Evolutionary conservation across 2,888 invertebrate species (phyloP).

Genomic region (Pherbina coryleti): DNA sequence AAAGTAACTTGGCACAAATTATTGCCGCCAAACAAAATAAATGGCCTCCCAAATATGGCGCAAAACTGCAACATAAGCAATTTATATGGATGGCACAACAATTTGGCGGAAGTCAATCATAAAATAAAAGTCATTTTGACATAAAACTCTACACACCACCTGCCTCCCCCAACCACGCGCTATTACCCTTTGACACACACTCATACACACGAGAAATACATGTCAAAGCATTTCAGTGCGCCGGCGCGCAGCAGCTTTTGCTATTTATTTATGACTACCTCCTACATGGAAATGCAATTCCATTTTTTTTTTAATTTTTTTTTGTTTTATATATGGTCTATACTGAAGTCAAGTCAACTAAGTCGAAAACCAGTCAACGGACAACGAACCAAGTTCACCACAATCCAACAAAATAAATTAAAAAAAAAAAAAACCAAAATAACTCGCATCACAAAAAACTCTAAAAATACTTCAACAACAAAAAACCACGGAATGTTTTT

Average conservation of each 20-base stretch:
- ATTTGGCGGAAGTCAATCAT: conserved; percentile 49
- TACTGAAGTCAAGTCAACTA: background rate
- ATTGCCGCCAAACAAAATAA: conserved; percentile 25
- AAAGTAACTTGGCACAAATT: too few species aligned
- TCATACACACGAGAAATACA: background rate
- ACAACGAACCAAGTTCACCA: conserved; percentile 30
- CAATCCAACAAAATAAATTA: background rate
- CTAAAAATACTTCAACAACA: background rate
- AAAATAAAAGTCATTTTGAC: conserved; percentile 46
- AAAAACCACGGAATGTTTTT: conserved; percentile 10
- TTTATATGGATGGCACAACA: background rate
- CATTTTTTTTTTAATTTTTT: conserved; percentile 24
- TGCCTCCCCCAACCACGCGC: too few species aligned
- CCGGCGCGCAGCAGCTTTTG: conserved; percentile 20
- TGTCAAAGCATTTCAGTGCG: background rate
- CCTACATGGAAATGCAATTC: conserved; percentile 48
- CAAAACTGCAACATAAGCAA: conserved; percentile 14
- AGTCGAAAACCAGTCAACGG: conserved; percentile 13
- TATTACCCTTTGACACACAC: background rate
- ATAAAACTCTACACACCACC: conserved; percentile 34
- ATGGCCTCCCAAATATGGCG: conserved; percentile 45
- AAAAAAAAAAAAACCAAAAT: background rate
- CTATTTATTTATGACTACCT: background rate
- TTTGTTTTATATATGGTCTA: background rate
- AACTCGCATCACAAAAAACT: conserved; percentile 18